Evolutionary conservation across 1,140 invertebrate genomes (phyloP).

Genomic region (Oryctes rhinoceros): DNA sequence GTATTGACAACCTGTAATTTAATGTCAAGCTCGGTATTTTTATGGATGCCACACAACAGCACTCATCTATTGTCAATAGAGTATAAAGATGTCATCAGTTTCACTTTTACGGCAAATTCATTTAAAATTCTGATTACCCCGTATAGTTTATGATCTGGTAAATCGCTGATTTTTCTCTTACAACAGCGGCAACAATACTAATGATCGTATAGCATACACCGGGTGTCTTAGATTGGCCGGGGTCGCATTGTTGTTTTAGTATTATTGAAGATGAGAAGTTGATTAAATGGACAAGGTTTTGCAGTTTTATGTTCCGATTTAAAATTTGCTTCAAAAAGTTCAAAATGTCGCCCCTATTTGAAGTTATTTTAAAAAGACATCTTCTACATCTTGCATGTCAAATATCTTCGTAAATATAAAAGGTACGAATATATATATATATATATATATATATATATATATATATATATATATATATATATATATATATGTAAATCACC

Average conservation of each 20-base stretch:
- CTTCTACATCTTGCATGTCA: neutral
- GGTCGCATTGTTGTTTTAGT: neutral
- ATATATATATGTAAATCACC: too few relatives aligned
- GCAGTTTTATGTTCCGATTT: neutral
- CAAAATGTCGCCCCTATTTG: too few relatives aligned
- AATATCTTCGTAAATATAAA: neutral
- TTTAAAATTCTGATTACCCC: neutral
- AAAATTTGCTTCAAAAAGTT: neutral
- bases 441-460: neutral
- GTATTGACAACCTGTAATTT: too few relatives aligned
- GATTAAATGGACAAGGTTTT: neutral
- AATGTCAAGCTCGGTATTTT: neutral
- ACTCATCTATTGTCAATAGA: neutral
- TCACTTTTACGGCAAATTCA: neutral
- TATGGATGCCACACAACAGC: neutral
- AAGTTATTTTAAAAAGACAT: neutral
- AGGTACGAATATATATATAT: neutral
- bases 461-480: neutral
- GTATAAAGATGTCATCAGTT: neutral
- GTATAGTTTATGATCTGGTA: neutral
- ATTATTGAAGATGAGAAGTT: neutral
- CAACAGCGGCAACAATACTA: neutral
- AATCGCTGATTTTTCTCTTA: neutral
- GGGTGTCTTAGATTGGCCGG: neutral
- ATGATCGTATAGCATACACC: neutral